Evolutionary conservation across 1,140 invertebrate species (phyloP), one percentile per base, ranked within the genome.

Genomic region (Globodera rostochiensis): DNA sequence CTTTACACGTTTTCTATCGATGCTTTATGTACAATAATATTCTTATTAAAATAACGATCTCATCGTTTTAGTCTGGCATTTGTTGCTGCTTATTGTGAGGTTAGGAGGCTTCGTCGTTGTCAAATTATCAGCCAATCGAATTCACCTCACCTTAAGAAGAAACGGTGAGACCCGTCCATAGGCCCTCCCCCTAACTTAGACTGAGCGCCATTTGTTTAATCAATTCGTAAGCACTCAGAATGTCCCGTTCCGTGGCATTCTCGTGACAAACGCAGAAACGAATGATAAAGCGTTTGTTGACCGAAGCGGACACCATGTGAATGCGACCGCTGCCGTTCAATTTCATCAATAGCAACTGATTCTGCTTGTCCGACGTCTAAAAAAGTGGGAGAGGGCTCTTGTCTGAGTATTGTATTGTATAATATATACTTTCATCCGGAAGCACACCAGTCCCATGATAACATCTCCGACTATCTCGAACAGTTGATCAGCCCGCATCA

Each of bases 381-480:
- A 92, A 64, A 64, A 64, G 19, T 6, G 19, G 19, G 15, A 2
- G 19, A 6, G 1, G 57, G 15, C 2, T 64, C 19, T 64, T 64
- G 15, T 6, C 0, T 11, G 13, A 64, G 13, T 5, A 64, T 64
- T 64, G 13, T 64, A 19, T 64, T 64, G 15, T 36, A 19, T 4
- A 64, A 64, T 19, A 6, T 15, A 6, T 19, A 67, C 76, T 93
- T 95, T 95, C 8, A 93, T 85, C 74, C 93, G 85, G 85, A 99
- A 98, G 0, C 95, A 96, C 0, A 98, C 96, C 90, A 98, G 93
- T 9, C 95, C 95, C 80, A 98, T 92, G 88, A 95, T 94, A 64
- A 98, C 96, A 90, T 97, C 93, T 88, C 97, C 98, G 88, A 95
- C 94, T 47, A 99, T 93, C 92, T 98, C 95, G 91, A 99, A 99